Evolutionary conservation across 2,888 invertebrate species (phyloP).

Genomic region (Heliconius ismenius): DNA sequence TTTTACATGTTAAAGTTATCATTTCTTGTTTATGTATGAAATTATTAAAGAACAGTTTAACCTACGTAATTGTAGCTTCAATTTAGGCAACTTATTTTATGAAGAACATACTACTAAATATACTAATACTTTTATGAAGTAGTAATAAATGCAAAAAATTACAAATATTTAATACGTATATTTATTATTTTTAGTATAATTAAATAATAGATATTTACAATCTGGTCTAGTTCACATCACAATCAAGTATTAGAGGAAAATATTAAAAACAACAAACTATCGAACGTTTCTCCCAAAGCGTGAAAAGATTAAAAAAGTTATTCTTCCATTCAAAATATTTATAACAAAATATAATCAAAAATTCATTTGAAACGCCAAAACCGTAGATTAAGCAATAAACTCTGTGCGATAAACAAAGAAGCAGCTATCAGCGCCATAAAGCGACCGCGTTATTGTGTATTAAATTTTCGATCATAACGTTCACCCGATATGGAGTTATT

Average conservation of each 20-base stretch:
- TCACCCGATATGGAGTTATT: constrained; percentile 61
- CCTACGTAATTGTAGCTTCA: too few relatives aligned
- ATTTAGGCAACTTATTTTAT: too few relatives aligned
- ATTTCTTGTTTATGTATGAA: too few relatives aligned
- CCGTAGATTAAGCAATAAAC: constrained; percentile 53
- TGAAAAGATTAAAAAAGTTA: background rate
- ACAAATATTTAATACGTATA: too few relatives aligned
- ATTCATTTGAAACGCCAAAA: constrained; percentile 21
- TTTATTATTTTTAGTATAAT: too few relatives aligned
- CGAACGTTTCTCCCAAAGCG: too few relatives aligned
- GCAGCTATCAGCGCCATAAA: constrained; percentile 64
- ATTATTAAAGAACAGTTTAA: too few relatives aligned
- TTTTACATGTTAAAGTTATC: too few relatives aligned
- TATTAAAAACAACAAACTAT: background rate
- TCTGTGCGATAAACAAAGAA: constrained; percentile 63
- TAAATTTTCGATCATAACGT: constrained; percentile 69
- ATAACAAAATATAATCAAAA: constrained; percentile 15
- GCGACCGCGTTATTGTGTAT: constrained; percentile 59
- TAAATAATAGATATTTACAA: too few relatives aligned
- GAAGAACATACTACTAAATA: too few relatives aligned
- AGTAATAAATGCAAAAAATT: background rate
- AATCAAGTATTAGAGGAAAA: background rate
- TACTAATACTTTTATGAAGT: too few relatives aligned
- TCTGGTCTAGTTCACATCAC: background rate
- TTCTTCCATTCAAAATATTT: background rate